Conservation (phyloP, 1,140 invertebrate genomes). For the Hycleus cichorii region DNA sequence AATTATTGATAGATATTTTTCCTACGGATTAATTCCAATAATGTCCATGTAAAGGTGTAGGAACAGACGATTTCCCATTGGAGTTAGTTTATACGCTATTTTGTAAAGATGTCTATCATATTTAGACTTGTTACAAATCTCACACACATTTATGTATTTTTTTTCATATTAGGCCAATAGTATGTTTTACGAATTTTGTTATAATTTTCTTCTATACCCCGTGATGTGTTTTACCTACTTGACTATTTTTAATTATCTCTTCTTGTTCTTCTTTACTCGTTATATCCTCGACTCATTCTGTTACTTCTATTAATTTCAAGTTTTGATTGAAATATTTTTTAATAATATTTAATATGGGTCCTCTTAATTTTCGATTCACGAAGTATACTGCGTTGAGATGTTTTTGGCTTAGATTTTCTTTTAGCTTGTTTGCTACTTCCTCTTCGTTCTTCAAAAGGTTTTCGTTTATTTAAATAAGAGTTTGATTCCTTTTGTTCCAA, state of each 20-base stretch:
- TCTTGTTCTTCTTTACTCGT: neutral
- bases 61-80: neutral
- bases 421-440: too few relatives aligned
- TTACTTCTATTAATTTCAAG: neutral
- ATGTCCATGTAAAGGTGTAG: neutral
- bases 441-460: too few relatives aligned
- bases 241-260: neutral
- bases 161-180: neutral
- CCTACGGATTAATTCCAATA: neutral
- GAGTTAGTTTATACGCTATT: neutral
- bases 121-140: neutral
- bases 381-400: too few relatives aligned
- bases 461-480: too few relatives aligned
- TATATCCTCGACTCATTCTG: neutral
- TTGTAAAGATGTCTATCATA: constrained; percentile 7
- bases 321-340: neutral
- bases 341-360: neutral
- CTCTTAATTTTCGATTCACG: neutral
- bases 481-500: too few relatives aligned
- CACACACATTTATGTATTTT: neutral
- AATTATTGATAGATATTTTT: neutral
- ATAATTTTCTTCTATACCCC: neutral
- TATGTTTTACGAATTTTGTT: neutral
- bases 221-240: neutral
- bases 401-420: too few relatives aligned